Conservation (phyloP, 2,797 vertebrate species). For the Decapterus maruadsi region DNA sequence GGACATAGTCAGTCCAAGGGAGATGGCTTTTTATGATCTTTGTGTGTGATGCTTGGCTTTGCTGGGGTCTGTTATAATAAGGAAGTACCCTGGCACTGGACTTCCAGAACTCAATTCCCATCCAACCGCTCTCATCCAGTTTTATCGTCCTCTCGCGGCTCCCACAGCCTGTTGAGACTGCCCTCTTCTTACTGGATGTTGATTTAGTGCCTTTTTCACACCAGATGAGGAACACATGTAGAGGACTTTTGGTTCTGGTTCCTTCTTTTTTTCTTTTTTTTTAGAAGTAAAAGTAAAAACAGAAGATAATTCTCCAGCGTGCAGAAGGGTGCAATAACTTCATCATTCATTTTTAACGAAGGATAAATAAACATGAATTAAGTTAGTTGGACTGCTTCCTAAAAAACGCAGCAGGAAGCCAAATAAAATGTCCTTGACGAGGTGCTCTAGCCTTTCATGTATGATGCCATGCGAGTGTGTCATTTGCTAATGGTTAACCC, state of each 20-base stretch:
- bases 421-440: constrained; percentile 17
- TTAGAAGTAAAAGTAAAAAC: constrained; percentile 36
- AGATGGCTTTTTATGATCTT: constrained; percentile 59
- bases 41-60: constrained; percentile 52
- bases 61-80: constrained; percentile 18
- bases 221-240: constrained; percentile 85
- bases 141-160: constrained; percentile 31
- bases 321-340: constrained; percentile 14
- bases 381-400: constrained; percentile 25
- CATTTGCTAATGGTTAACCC: background rate
- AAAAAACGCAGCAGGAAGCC: constrained; percentile 3
- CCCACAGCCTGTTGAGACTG: constrained; percentile 37
- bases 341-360: constrained; percentile 5
- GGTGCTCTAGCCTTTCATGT: constrained; percentile 20
- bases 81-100: constrained; percentile 39
- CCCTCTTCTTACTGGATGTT: constrained; percentile 38
- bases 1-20: constrained; percentile 27
- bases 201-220: constrained; percentile 72
- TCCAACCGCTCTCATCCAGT: constrained; percentile 31
- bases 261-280: constrained; percentile 18
- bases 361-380: constrained; percentile 46
- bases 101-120: constrained; percentile 31
- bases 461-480: background rate
- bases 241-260: constrained; percentile 44
- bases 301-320: constrained; percentile 52